phyloP scores from a whole-genome alignment of 2,113 vertebrate species.

The Neofelis nebulosa region DNA sequence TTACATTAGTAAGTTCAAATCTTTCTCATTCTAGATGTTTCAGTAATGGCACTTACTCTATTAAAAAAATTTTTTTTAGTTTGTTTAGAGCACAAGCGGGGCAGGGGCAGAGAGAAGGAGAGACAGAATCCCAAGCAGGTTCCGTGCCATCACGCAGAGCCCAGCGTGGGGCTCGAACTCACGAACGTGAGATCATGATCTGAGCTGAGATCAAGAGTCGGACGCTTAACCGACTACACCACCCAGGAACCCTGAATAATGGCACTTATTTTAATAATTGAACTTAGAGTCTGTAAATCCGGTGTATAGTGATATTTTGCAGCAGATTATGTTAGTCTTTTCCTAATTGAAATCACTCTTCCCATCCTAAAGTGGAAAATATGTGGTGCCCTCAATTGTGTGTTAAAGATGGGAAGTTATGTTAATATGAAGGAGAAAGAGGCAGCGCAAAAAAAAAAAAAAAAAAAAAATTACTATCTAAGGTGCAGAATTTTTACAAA shows the following conservation, averaged over 20 bases:
- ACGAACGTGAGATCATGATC: too few species aligned
- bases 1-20: background rate
- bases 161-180: too few species aligned
- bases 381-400: background rate
- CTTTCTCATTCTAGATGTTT: background rate
- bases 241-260: too few species aligned
- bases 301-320: background rate
- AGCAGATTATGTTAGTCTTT: constrained; percentile 18
- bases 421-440: background rate
- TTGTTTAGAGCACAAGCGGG: too few species aligned
- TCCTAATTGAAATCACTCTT: background rate
- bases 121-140: too few species aligned
- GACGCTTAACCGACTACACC: too few species aligned
- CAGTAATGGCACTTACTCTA: background rate
- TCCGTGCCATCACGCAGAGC: too few species aligned
- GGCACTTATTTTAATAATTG: background rate
- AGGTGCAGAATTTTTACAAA: background rate
- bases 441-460: background rate
- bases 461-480: background rate
- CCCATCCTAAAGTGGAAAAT: background rate
- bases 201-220: too few species aligned
- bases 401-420: background rate
- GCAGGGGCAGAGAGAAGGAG: too few species aligned
- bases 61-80: too few species aligned
- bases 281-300: background rate